A percentile compares a stretch with the other conserved stretches of the same genome.
Evolutionary conservation across 2,888 invertebrate species (phyloP).

Genomic region (Steinernema carpocapsae): DNA sequence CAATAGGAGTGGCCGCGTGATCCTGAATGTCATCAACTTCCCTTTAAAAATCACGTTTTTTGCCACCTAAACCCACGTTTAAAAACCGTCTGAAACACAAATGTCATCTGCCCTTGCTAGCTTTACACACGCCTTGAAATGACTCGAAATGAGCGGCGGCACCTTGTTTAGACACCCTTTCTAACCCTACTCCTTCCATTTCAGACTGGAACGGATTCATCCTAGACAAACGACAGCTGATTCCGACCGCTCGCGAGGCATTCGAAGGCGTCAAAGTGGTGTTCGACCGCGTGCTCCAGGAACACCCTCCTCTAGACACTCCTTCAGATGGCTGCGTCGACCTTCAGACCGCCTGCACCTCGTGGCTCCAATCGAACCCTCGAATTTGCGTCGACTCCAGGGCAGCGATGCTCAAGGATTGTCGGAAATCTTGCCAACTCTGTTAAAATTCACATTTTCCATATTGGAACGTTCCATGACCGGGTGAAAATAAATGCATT

Average conservation of each 20-base stretch:
- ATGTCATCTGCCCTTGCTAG: too few species aligned
- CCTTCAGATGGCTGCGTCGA: slow-evolving; percentile 41
- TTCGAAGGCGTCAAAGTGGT: slow-evolving; percentile 65
- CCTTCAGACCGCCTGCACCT: slow-evolving; percentile 37
- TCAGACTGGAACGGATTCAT: slow-evolving; percentile 68
- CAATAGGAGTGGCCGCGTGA: too few species aligned
- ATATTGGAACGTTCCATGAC: not conserved
- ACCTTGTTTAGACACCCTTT: not conserved
- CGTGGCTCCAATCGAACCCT: slow-evolving; percentile 43
- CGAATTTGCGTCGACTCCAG: slow-evolving; percentile 50
- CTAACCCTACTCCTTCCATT: not conserved
- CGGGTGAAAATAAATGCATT: slow-evolving; percentile 19
- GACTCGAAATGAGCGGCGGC: too few species aligned
- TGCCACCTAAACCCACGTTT: too few species aligned
- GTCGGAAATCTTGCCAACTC: slow-evolving; percentile 55
- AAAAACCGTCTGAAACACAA: too few species aligned
- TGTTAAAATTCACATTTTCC: slow-evolving; percentile 37
- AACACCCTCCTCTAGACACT: not conserved
- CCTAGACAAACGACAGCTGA: slow-evolving; percentile 58
- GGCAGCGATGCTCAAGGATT: slow-evolving; percentile 60
- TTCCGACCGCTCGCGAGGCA: slow-evolving; percentile 67
- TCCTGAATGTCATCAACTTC: too few species aligned
- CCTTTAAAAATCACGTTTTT: too few species aligned
- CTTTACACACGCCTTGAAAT: too few species aligned
- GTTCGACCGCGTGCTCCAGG: slow-evolving; percentile 46